These are phyloP conservation scores for Rhynchonycteris naso DNA, from an alignment of 2,797 vertebrate species.

Conservation along the genomic window DNA sequence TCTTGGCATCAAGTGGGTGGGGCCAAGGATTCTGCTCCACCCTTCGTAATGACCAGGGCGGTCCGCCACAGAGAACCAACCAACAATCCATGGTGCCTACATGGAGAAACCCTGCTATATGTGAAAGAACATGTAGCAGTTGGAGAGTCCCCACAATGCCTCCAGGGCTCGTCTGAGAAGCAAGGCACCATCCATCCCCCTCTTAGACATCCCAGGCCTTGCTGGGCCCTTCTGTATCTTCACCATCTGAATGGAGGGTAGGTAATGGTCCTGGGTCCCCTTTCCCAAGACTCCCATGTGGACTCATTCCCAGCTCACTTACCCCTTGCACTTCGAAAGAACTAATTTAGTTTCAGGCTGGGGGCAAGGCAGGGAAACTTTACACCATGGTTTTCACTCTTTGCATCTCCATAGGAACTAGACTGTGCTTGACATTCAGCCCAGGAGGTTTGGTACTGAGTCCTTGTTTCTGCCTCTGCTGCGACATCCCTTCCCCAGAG, in stretches of 20 bases:
- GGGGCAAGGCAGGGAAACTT: neutral
- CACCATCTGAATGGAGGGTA: neutral
- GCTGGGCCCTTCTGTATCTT: neutral
- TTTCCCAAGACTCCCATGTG: neutral
- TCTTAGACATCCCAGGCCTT: neutral
- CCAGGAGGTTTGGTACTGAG: neutral
- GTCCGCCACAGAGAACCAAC: neutral
- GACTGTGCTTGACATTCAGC: neutral
- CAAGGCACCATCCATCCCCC: no score
- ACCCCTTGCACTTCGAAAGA: neutral
- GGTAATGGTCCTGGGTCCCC: neutral
- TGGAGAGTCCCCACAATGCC: neutral
- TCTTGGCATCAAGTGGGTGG: neutral
- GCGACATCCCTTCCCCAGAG: neutral
- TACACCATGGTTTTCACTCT: neutral
- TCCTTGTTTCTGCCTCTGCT: neutral
- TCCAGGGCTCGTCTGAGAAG: neutral
- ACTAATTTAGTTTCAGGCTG: neutral
- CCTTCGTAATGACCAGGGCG: neutral
- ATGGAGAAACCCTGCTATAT: neutral
- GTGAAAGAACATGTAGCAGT: neutral
- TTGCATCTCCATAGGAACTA: slow-evolving; percentile 8
- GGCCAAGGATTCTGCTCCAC: neutral
- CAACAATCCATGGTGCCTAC: neutral
- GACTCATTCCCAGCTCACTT: neutral